Evolutionary conservation across 2,888 invertebrate species (phyloP), one percentile per base, ranked within the genome.

Genomic region (Limnephilus rhombicus): DNA sequence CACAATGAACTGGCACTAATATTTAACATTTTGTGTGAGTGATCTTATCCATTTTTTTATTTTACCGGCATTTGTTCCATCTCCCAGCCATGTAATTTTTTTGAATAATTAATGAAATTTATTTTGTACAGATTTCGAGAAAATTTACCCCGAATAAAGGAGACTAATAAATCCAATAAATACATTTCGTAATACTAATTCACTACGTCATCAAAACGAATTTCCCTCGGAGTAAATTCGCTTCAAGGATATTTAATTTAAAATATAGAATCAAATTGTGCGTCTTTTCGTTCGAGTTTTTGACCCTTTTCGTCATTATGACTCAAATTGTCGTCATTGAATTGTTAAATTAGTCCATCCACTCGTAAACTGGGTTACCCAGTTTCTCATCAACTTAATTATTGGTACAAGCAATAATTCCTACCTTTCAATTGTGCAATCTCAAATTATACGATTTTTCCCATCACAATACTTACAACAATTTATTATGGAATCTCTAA

Each of bases 351-450:
- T 87, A 34, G 53, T 18, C n/a, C 18, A n/a, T 80, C 31, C 80
- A 81, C 37, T 81, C 29, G 12, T 89, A 24, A 89, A 81, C 34
- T 89, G 81, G 80, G 81, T 89, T 80, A 89, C 89, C 29, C 45
- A 89, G 41, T 89, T 81, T 80, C 37, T 81, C 41, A 89, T 88
- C 88, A 88, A 15, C 68, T 68, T 68, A 68, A 68, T 68, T 68
- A 68, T 68, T 53, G 80, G n/a, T 68, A 68, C 89, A 3, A 31
- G 80, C 89, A 31, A 80, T 89, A 68, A n/a, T 89, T 53, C 80
- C n/a, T 68, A 68, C 7, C 34, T 89, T 68, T 24, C 80, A 89
- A 68, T 89, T 45, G 31, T 89, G 89, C 89, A 89, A 89, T 89
- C 89, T 89, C 18, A 29, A 68, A 53, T 89, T 34, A 24, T 9